A percentile compares a stretch with the other conserved stretches of the same genome.
phyloP scores from a whole-genome alignment of 2,113 vertebrate species.

The Lepidothrix coronata region DNA sequence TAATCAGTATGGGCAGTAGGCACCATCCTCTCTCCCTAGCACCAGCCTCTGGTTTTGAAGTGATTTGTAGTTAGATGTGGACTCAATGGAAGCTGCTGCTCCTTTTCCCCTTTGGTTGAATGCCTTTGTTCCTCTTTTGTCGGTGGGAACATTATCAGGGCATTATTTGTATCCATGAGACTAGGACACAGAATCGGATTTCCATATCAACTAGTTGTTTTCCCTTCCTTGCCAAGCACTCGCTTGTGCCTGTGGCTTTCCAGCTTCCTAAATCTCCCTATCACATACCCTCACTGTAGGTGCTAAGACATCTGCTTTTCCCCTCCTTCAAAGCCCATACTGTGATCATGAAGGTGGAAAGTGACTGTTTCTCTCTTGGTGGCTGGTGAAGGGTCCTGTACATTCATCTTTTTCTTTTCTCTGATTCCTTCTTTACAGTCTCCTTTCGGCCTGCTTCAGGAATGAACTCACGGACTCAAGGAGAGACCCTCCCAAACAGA shows the following conservation, averaged over 20 bases:
- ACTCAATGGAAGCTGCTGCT: neutral
- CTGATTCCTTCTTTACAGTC: slow-evolving; percentile 88
- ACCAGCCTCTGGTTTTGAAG: neutral
- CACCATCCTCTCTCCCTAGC: neutral
- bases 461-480: slow-evolving; percentile 86
- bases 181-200: neutral
- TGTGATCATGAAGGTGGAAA: slow-evolving; percentile 78
- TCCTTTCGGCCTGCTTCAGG: slow-evolving; percentile 91
- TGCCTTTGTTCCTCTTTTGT: neutral
- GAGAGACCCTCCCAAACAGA: slow-evolving; percentile 88
- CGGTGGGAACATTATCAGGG: neutral
- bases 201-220: neutral
- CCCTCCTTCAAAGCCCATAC: neutral
- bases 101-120: neutral
- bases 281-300: neutral
- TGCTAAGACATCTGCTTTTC: neutral
- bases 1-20: neutral
- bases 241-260: neutral
- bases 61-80: neutral
- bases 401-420: slow-evolving; percentile 76
- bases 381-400: slow-evolving; percentile 22
- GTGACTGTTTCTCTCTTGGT: slow-evolving; percentile 40
- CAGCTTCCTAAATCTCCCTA: neutral
- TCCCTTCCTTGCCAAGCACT: neutral
- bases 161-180: neutral